Base-by-base conservation (phyloP, 2,113 vertebrate genomes). In the Barbus barbus region DNA sequence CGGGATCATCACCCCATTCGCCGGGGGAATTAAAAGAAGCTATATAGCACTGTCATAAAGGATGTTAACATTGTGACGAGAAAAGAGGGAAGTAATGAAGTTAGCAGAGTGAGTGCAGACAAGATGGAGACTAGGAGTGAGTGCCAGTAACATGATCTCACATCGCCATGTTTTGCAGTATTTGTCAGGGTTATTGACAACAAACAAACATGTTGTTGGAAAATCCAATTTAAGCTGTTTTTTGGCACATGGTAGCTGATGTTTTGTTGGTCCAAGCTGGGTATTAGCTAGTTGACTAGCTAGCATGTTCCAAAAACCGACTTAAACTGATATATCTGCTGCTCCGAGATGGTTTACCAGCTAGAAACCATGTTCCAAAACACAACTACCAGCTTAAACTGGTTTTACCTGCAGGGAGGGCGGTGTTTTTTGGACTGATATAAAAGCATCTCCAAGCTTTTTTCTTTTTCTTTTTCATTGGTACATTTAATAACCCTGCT, bases 21-120 rank as follows among this genome's bases (percentile, higher is more conserved):
- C 83, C 24, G 5, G 28, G 46, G 79, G 85, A 78, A 88, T 88
- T 86, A 81, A 78, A 80, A 58, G 71, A 60, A 72, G 48, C 41
- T 84, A 16, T 72, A 53, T 84, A 72, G 48, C 69, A 16, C 65
- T 56, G 84, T 69, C 67, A 5, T 83, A 83, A 38, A 61, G 81
- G 75, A 72, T 71, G 81, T 31, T 48, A 86, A 71, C 81, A 79
- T 51, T 13, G 11, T 67, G 63, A 51, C 5, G 48, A 75, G 84
- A 22, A 24, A 67, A 38, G 31, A 41, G 38, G 22, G 16, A 24
- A n/a, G 38, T 85, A 85, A 85, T 85, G 48, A 26, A 75, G 53
- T 75, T 82, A 58, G 26, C 20, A 11, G 83, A 61, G n/a, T 26
- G 28, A 58, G 44, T 74, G 13, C 44, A 84, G 89, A 86, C 83